Base-by-base conservation (phyloP, 2,797 vertebrate genomes). In the Premnoplex brunnescens region DNA sequence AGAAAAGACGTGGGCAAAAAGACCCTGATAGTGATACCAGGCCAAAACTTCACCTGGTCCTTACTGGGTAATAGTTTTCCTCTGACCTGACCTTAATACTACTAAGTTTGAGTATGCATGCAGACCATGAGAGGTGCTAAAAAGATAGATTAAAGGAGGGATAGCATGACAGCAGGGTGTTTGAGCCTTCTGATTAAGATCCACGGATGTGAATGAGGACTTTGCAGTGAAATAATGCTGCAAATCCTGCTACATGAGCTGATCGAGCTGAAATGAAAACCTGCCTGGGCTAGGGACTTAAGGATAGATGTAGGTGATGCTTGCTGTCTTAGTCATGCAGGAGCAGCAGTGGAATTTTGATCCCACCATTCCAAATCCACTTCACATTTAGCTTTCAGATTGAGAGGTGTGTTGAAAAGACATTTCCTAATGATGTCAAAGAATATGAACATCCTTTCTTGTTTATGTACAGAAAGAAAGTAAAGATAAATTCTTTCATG, bases 261-360 rank as follows among this genome's bases (percentile, higher is more conserved):
- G 16, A 69, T 48, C n/a, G 34, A 58, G 26, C 13, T 68, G 54
- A 68, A 84, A 52, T 24, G 19, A 75, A 23, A 14, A 32, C 5
- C 7, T 55, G 12, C 1, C 14, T 37, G 5, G 20, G 20, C 22
- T 76, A 49, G 24, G 21, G 12, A 28, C 20, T 23, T 51, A 55
- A 43, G 76, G 19, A 23, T 2, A 71, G 36, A 7, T 71, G 44
- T 39, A 68, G 36, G 7, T 17, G 14, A 18, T 62, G 17, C 3
- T 46, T 36, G 51, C 9, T 1, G 0, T 39, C 34, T 54, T n/a
- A 54, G 26, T 51, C 7, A 12, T 13, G 7, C 2, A 44, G 39
- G 8, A 48, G 8, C 21, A 56, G 23, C 7, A 14, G 32, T 13
- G 32, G 27, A 36, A 54, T 78, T 84, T 74, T 77, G 49, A 62